Evolutionary conservation across 2,797 vertebrate genomes (phyloP), one percentile per base, ranked within the genome.

Genomic region (Eurystomus glaucurus): DNA sequence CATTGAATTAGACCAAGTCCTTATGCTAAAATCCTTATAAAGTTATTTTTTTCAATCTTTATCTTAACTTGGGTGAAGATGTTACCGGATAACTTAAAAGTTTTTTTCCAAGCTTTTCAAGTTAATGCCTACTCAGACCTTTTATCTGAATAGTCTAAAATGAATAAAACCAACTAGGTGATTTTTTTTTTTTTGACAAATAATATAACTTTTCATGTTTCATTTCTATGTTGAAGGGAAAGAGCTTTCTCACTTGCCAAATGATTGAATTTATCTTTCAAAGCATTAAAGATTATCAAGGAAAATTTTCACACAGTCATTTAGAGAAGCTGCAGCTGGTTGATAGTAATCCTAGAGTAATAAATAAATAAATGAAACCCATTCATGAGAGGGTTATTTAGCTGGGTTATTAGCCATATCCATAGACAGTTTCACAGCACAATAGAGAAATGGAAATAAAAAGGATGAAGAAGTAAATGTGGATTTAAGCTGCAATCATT

Each of bases 351-450:
- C n/a, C n/a, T 97, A 91, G 81, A 88, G 85, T 71, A 88, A 94
- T 94, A 94, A 94, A 96, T 86, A 95, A 94, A 68, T n/a, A 91
- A 81, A 80, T 83, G 26, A 97, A 98, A 77, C 90, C 95, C 95
- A 93, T 97, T 97, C 90, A 98, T 98, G 98, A 98, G 98, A 98
- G 98, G 98, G 98, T 98, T 98, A 98, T 98, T 98, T 98, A 98
- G 98, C 98, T 97, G 97, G 97, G 97, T 97, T 97, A 97, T 98
- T 97, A 98, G 98, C 98, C 97, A 98, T 98, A 98, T 97, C 98
- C 97, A 98, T 76, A 98, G 97, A 98, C 97, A 98, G 92, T 98
- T 98, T 97, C 97, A 98, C 98, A 98, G 97, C 98, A 98, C 98
- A 98, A 98, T 79, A 98, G 97, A 98, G 98, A 98, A 98, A 98